phyloP scores from a whole-genome alignment of 2,113 vertebrate genomes.

The Saguinus imperator region DNA sequence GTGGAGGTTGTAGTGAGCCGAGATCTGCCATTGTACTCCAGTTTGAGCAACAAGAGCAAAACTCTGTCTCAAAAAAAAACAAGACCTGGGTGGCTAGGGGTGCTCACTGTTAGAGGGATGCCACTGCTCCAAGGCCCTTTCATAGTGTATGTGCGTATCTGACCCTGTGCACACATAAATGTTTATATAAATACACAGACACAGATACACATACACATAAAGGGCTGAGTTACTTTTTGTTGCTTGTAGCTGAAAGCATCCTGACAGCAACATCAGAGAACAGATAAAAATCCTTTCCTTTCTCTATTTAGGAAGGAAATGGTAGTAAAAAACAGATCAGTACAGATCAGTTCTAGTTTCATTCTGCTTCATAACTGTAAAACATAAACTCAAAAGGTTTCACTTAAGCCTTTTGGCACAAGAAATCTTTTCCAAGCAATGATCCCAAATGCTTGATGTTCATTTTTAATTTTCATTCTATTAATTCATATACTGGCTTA shows the following conservation, averaged over 20 bases:
- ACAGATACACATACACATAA: neutral
- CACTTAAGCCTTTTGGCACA: neutral
- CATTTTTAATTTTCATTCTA: neutral
- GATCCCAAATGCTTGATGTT: neutral
- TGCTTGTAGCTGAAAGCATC: neutral
- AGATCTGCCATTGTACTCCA: too few species aligned
- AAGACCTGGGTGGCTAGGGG: neutral
- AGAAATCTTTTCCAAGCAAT: neutral
- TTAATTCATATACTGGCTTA: neutral
- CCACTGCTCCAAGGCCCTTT: neutral
- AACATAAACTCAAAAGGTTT: neutral
- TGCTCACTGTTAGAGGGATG: neutral
- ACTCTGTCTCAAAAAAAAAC: neutral
- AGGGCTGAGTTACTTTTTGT: neutral
- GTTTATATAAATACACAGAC: neutral
- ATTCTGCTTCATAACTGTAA: conserved; percentile 2
- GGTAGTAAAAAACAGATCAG: neutral
- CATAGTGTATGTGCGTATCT: neutral
- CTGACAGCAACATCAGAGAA: neutral
- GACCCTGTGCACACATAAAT: neutral
- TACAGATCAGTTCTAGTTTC: neutral
- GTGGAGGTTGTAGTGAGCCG: too few species aligned
- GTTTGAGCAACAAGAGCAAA: too few species aligned
- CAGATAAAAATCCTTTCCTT: conserved; percentile 17
- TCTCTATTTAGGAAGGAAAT: conserved; percentile 4